Evolutionary conservation across 2,888 invertebrate genomes (phyloP).

Genomic region (Drosophila dives): DNA sequence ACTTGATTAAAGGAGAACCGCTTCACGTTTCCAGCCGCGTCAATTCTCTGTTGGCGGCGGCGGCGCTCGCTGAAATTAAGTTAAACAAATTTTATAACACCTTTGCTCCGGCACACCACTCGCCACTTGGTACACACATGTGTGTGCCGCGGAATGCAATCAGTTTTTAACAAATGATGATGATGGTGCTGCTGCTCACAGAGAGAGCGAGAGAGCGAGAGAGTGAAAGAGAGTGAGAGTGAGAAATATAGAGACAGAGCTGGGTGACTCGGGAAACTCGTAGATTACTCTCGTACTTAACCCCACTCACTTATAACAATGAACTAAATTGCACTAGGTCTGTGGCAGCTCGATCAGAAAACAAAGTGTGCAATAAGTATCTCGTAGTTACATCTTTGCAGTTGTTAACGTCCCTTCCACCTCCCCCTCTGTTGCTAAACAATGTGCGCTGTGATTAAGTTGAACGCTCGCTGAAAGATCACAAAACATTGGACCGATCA

Average conservation of each 20-base stretch:
- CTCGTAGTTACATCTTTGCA: constrained; percentile 67
- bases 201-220: constrained; percentile 10
- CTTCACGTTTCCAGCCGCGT: constrained; percentile 51
- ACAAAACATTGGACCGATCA: constrained; percentile 77
- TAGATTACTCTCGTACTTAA: constrained; percentile 76
- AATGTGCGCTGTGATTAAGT: constrained; percentile 78
- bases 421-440: constrained; percentile 32
- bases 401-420: constrained; percentile 60
- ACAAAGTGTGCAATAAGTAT: constrained; percentile 71
- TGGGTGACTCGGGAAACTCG: constrained; percentile 35
- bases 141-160: constrained; percentile 68
- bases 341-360: constrained; percentile 59
- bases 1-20: constrained; percentile 72
- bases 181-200: constrained; percentile 55
- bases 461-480: constrained; percentile 77
- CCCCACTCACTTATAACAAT: constrained; percentile 83
- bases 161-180: constrained; percentile 82
- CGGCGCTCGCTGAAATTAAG: constrained; percentile 81
- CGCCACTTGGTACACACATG: constrained; percentile 51
- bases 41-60: constrained; percentile 46
- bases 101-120: constrained; percentile 69
- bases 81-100: constrained; percentile 84
- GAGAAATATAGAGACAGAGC: not conserved
- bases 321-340: constrained; percentile 78
- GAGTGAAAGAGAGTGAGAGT: not conserved